Evolutionary conservation across 1,140 invertebrate species (phyloP).

Genomic region (Ceratitis capitata): DNA sequence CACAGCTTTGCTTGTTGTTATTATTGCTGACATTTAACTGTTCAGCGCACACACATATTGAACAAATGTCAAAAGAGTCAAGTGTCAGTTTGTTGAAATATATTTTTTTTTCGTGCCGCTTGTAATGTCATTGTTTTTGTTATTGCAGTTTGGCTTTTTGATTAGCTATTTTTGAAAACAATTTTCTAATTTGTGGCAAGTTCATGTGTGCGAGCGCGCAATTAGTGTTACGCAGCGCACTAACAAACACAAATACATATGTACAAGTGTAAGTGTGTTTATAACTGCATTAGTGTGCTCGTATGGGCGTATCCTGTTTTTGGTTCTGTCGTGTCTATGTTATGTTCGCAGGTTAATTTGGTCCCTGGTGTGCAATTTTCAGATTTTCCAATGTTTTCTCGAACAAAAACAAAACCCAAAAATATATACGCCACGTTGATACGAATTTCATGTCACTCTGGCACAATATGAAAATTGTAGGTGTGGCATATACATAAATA

Average conservation of each 20-base stretch:
- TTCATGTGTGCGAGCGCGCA: conserved; percentile 26
- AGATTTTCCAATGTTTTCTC: conserved; percentile 5
- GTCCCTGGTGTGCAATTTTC: conserved; percentile 28
- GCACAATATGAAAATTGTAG: neutral
- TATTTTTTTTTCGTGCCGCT: neutral
- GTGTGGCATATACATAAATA: too few species aligned
- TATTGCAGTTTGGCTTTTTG: neutral
- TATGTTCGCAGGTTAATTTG: conserved; percentile 29
- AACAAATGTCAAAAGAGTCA: conserved; percentile 4
- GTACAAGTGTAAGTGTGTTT: neutral
- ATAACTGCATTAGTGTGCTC: neutral
- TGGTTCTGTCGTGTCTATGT: neutral
- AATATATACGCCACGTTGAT: neutral
- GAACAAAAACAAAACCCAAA: neutral
- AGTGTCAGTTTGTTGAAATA: conserved; percentile 30
- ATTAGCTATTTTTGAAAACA: conserved; percentile 21
- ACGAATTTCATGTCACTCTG: neutral
- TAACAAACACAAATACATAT: neutral
- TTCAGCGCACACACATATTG: neutral
- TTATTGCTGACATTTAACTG: neutral
- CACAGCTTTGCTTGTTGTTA: neutral
- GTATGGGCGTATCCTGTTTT: conserved; percentile 5
- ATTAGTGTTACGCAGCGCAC: neutral
- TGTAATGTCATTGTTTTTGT: neutral
- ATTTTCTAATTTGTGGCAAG: conserved; percentile 34